phyloP scores from a whole-genome alignment of 64 coral and sea anemone genomes.

The Stichodactyla helianthus region DNA sequence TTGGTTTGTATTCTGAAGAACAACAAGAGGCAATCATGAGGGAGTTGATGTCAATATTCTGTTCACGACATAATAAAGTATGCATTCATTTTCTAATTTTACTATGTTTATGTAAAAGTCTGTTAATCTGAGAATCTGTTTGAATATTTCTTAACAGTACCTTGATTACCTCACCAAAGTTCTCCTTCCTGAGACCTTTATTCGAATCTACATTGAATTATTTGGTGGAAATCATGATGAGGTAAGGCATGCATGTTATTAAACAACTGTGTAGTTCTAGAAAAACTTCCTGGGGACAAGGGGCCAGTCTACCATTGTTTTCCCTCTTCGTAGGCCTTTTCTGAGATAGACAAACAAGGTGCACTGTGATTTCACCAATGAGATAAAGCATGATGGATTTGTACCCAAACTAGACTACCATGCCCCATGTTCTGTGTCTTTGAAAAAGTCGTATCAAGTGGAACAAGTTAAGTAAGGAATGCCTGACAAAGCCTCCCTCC shows the following conservation, averaged over 20 bases:
- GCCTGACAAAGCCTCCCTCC: too few species aligned
- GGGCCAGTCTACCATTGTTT: too few species aligned
- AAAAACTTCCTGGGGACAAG: too few species aligned
- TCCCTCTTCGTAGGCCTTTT: too few species aligned
- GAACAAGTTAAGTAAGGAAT: too few species aligned
- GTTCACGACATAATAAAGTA: constrained; percentile 87
- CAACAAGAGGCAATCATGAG: constrained; percentile 77
- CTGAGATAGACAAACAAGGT: too few species aligned
- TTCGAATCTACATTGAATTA: constrained; percentile 61
- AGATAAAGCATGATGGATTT: too few species aligned
- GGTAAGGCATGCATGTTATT: constrained; percentile 18
- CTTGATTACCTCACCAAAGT: constrained; percentile 88
- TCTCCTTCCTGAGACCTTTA: constrained; percentile 72
- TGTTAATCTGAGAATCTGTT: background rate
- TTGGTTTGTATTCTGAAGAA: constrained; percentile 77
- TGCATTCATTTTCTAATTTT: background rate
- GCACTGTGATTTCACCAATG: too few species aligned
- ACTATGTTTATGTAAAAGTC: background rate
- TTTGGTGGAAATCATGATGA: constrained; percentile 52
- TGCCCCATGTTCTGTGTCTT: too few species aligned
- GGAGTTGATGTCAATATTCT: constrained; percentile 66
- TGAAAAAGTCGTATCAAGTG: too few species aligned
- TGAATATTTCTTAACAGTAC: constrained; percentile 35
- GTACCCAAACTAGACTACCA: too few species aligned
- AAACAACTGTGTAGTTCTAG: too few species aligned